Base-by-base conservation (phyloP, 2,113 vertebrate genomes). In the Gnathonemus echidnorhynchus region DNA sequence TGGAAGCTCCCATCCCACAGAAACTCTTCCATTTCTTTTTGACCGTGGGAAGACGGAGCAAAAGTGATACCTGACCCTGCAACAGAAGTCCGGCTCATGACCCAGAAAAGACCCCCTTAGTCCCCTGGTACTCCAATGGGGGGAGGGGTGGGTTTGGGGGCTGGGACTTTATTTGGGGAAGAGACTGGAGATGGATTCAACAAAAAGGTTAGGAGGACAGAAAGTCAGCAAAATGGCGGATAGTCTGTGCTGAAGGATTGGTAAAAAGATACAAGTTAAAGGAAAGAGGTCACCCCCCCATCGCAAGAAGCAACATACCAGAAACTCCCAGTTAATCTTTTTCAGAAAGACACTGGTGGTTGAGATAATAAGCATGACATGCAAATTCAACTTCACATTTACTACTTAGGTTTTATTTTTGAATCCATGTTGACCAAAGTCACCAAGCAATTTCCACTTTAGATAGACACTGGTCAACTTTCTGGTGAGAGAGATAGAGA, bases 21-120 rank as follows among this genome's bases (percentile, higher is more conserved):
- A 91, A 91, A 56, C 84, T 21, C 88, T 90, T 77, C 52, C 80
- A 89, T 53, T 89, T 91, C 91, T 80, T 84, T 92, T 42, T 88
- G 90, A 85, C 88, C 91, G 88, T 93, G 91, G 91, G 92, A 92
- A 93, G 91, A 88, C 49, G 31, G 62, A 50, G 90, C n/a, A 35
- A 77, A 88, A 92, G 89, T 83, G 48, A 53, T 89, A 93, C 93
- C 92, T 90, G 87, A 85, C 89, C 52, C 66, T 90, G 91, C 91
- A 93, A 92, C 88, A 48, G 77, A 90, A 93, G 89, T 17, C 92
- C 91, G 11, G 48, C 17, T 35, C 49, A 52, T 48, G 91, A 92
- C 91, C 92, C 89, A 62, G 77, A 86, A 66, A 87, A 52, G 31
- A 89, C 50, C 46, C 70, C 8, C 31, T 74, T 56, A 88, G 86